A percentile compares a stretch with the other conserved stretches of the same genome.
Evolutionary conservation across 2,797 vertebrate genomes (phyloP).

Genomic region (Falco columbarius): DNA sequence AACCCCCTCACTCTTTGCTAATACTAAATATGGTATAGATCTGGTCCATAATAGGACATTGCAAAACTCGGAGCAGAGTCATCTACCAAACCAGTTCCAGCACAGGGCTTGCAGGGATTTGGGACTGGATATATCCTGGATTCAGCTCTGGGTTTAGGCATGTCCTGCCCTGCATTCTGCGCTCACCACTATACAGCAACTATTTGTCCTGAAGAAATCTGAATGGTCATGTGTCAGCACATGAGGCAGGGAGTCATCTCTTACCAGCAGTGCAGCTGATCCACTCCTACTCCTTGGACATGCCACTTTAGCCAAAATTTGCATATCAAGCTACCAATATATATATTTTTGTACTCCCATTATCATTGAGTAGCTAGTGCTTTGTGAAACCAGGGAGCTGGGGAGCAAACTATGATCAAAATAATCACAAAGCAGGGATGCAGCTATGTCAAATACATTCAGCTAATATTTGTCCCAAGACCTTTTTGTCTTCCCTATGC

Average conservation of each 20-base stretch:
- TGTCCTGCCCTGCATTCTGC: not conserved
- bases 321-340: not conserved
- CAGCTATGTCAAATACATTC: not conserved
- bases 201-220: not conserved
- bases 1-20: not conserved
- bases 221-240: not conserved
- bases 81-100: not conserved
- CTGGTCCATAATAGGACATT: accelerated
- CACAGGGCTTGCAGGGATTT: not conserved
- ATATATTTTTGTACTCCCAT: not conserved
- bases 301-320: not conserved
- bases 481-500: not conserved
- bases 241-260: not conserved
- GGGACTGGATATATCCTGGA: not conserved
- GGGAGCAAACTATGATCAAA: not conserved
- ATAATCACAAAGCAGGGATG: not conserved
- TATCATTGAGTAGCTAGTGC: not conserved
- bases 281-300: not conserved
- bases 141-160: not conserved
- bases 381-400: not conserved
- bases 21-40: not conserved
- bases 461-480: not conserved
- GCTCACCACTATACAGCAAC: not conserved
- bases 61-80: not conserved
- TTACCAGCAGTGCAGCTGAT: not conserved